phyloP scores from a whole-genome alignment of 2,113 vertebrate genomes.

The Nothobranchius kuhntae region DNA sequence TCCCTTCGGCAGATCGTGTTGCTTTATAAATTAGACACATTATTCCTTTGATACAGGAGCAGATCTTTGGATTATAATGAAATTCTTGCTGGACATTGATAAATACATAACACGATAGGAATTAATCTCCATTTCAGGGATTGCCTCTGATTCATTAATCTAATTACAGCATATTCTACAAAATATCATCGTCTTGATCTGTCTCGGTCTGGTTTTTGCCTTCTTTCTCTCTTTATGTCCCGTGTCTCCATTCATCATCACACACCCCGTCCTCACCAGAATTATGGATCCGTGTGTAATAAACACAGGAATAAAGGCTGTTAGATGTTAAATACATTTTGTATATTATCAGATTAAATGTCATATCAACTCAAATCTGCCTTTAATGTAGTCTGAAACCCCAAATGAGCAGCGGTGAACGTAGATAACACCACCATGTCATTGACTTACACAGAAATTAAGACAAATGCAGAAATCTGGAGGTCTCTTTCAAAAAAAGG shows the following conservation, averaged over 20 bases:
- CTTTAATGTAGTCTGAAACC: slow-evolving; percentile 3
- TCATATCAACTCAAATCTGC: slow-evolving; percentile 55
- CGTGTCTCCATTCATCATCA: slow-evolving; percentile 2
- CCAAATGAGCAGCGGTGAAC: slow-evolving; percentile 17
- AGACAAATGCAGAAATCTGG: slow-evolving; percentile 6
- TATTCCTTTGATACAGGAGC: slow-evolving; percentile 63
- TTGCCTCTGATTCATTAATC: slow-evolving; percentile 72
- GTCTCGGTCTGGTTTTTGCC: slow-evolving; percentile 44
- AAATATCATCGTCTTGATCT: slow-evolving; percentile 63
- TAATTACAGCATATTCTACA: slow-evolving; percentile 65
- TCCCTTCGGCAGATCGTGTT: slow-evolving; percentile 61
- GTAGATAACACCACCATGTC: slow-evolving; percentile 8
- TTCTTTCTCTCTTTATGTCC: slow-evolving; percentile 20
- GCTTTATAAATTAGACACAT: slow-evolving; percentile 69
- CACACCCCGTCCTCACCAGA: slow-evolving; percentile 18
- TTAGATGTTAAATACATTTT: slow-evolving; percentile 66
- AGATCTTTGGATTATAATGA: slow-evolving; percentile 69
- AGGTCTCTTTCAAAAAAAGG: background rate
- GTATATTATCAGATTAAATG: slow-evolving; percentile 71
- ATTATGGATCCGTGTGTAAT: slow-evolving; percentile 63
- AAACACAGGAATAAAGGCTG: slow-evolving; percentile 58
- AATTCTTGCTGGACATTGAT: slow-evolving; percentile 74
- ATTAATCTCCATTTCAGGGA: slow-evolving; percentile 72
- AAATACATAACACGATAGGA: slow-evolving; percentile 69
- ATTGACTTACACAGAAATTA: slow-evolving; percentile 26